A percentile compares a stretch with the other conserved stretches of the same genome.
Conservation (phyloP, 2,888 invertebrate species). For the Phalangium opilio region DNA sequence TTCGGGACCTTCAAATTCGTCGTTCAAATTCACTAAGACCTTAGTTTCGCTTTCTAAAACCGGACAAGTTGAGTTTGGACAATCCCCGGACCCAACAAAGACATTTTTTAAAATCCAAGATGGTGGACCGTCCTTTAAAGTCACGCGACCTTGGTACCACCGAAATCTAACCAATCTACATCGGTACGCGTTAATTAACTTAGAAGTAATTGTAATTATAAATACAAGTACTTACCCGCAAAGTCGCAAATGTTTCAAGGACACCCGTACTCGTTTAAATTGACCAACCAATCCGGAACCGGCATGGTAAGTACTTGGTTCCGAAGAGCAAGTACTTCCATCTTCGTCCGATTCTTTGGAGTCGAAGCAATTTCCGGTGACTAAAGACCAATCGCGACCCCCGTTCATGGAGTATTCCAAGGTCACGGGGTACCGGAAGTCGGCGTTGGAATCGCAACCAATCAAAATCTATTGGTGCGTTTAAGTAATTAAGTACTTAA, state of each 20-base stretch:
- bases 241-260: slow-evolving; percentile 28
- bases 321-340: too few species aligned
- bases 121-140: slow-evolving; percentile 25
- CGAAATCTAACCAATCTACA: slow-evolving; percentile 29
- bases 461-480: slow-evolving; percentile 34
- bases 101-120: slow-evolving; percentile 34
- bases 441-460: slow-evolving; percentile 30
- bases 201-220: too few species aligned
- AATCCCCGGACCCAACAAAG: slow-evolving; percentile 29
- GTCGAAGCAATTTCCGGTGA: slow-evolving; percentile 9
- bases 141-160: slow-evolving; percentile 32
- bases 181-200: too few species aligned
- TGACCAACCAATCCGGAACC: too few species aligned
- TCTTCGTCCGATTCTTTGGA: too few species aligned
- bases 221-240: slow-evolving; percentile 28
- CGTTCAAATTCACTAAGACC: too few species aligned
- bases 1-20: not conserved
- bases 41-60: too few species aligned
- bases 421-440: slow-evolving; percentile 27
- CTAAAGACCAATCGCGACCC: slow-evolving; percentile 30
- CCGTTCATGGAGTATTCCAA: slow-evolving; percentile 32
- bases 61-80: too few species aligned
- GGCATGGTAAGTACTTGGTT: too few species aligned
- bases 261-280: slow-evolving; percentile 25
- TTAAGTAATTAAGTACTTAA: too few species aligned